These are phyloP conservation scores for Peromyscus polionotus DNA, from an alignment of 2,113 vertebrate species.

Conservation along the genomic window DNA sequence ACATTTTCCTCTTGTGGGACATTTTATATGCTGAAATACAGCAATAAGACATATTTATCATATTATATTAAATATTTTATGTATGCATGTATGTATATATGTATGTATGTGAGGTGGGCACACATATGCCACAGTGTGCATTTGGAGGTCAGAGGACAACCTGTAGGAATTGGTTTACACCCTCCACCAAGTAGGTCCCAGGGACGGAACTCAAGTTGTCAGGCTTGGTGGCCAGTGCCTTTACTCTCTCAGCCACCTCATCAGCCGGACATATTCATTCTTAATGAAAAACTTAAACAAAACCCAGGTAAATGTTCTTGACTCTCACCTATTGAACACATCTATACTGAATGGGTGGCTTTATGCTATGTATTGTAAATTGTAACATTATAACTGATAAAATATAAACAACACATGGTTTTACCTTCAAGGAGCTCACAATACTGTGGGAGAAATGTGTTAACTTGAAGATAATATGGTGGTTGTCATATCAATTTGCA, in stretches of 20 bases:
- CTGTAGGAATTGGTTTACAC: background rate
- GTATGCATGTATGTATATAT: too few relatives aligned
- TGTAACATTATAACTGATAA: background rate
- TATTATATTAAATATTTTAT: background rate
- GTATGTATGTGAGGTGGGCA: background rate
- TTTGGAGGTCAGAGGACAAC: background rate
- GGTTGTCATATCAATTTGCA: background rate
- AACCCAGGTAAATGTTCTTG: background rate
- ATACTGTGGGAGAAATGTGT: background rate
- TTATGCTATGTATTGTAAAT: background rate
- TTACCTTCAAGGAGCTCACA: background rate
- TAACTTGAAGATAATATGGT: background rate
- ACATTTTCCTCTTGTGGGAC: constrained; percentile 22
- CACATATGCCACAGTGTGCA: background rate
- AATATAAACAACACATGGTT: background rate
- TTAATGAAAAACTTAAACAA: background rate
- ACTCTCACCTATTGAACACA: constrained; percentile 12
- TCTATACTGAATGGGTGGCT: background rate
- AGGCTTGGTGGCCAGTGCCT: background rate
- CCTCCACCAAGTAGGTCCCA: background rate
- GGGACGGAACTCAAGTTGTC: background rate
- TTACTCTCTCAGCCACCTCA: background rate
- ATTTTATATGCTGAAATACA: background rate
- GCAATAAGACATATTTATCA: background rate
- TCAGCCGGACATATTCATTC: background rate